Base-by-base conservation (phyloP, 2,113 vertebrate species). In the Rhineura floridana region DNA sequence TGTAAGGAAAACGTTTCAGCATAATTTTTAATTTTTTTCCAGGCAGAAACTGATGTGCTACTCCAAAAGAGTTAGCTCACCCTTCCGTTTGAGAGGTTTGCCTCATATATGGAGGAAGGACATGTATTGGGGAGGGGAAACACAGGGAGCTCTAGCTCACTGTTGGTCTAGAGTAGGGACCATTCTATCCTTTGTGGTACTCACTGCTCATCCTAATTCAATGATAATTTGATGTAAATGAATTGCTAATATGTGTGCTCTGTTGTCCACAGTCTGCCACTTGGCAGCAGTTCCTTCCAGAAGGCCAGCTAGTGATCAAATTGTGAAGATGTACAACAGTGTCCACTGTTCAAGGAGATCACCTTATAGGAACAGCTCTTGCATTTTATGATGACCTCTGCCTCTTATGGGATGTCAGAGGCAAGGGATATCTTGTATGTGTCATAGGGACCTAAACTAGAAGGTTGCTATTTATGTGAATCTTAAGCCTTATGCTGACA, bases 11-110 rank as follows among this genome's bases (percentile, higher is more conserved):
- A 9, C 50, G 80, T 39, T 82, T 36, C 39, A 50, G 77, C 28
- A 4, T 59, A 80, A 83, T 72, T n/a, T 70, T 55, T 55, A 90
- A 76, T 12, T 83, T 89, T 63, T 83, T 82, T 65, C 65, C 13
- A 46, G 86, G 23, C n/a, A 39, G 33, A 72, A 86, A 21, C 78
- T 8, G 82, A 89, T 87, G 15, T 23, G 12, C 33, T 8, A 44
- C 39, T 82, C 67, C 44, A 78, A 65, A 75, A 75, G 50, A 5
- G 59, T 86, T 78, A 78, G 73, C 33, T 86, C 84, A 48, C 59
- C 42, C n/a, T 87, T 87, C 48, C 36, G 30, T 55, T 52, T 79
- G 25, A 36, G 39, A 63, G 28, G 52, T 33, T 85, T 44, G 84
- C 36, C 55, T 52, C 7, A 13, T 33, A 55, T 42, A 48, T 0